A percentile compares a stretch with the other conserved stretches of the same genome.
Evolutionary conservation across 2,888 invertebrate genomes (phyloP).

Genomic region (Copidosoma aretas): DNA sequence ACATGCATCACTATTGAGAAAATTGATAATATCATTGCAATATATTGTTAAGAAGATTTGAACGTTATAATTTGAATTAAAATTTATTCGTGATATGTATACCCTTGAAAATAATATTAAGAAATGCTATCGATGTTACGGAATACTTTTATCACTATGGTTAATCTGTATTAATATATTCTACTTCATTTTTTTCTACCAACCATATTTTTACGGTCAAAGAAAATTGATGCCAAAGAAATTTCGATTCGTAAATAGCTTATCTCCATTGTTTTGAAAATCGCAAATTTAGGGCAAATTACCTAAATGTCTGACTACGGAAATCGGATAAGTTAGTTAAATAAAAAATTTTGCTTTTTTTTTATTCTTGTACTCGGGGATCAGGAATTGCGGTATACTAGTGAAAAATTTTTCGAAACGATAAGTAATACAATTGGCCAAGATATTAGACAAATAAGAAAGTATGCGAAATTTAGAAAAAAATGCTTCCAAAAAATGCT

Average conservation of each 20-base stretch:
- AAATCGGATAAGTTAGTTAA: background rate
- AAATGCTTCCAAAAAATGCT: conserved; percentile 41
- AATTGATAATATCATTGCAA: background rate
- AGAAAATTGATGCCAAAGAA: conserved; percentile 21
- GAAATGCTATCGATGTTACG: conserved; percentile 15
- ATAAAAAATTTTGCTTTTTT: too few relatives aligned
- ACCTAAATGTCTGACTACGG: conserved; percentile 14
- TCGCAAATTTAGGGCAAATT: conserved; percentile 4
- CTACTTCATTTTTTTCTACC: background rate
- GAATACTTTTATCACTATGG: too few relatives aligned
- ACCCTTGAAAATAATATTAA: background rate
- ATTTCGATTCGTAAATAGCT: conserved; percentile 22
- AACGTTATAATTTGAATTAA: conserved; percentile 1
- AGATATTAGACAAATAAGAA: conserved; percentile 27
- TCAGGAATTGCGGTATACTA: conserved; percentile 59
- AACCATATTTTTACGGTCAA: background rate
- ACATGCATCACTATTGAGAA: too few relatives aligned
- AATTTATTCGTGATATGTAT: conserved; percentile 7
- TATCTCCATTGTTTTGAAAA: conserved; percentile 4
- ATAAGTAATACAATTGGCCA: conserved; percentile 43
- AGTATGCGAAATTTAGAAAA: conserved; percentile 35
- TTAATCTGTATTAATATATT: too few relatives aligned
- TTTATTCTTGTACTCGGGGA: conserved; percentile 35
- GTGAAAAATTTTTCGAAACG: conserved; percentile 55
- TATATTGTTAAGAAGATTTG: background rate